phyloP scores from a whole-genome alignment of 2,797 vertebrate species.

The Pseudochirops corinnae region DNA sequence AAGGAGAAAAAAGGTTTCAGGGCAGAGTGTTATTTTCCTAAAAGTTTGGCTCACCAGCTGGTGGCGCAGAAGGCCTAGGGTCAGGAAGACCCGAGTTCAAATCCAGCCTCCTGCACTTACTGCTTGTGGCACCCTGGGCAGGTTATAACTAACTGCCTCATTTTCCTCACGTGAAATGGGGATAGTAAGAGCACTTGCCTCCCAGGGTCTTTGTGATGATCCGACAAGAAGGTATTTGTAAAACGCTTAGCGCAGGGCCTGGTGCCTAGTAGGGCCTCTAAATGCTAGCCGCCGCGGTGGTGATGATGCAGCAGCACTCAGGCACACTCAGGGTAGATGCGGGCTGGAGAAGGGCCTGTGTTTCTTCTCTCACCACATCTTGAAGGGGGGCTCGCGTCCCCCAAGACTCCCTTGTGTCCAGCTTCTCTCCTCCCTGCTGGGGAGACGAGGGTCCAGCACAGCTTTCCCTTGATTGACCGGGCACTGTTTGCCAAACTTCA shows the following conservation, averaged over 20 bases:
- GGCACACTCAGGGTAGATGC: no score
- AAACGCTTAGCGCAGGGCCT: no score
- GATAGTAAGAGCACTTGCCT: neutral
- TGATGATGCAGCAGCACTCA: no score
- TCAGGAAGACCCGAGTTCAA: no score
- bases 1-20: neutral
- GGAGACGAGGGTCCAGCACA: neutral
- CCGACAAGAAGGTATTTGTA: no score
- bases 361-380: neutral
- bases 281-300: no score
- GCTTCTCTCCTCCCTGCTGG: neutral
- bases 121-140: neutral
- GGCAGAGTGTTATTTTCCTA: neutral
- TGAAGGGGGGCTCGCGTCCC: neutral
- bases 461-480: neutral
- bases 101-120: neutral
- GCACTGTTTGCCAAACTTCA: accelerated
- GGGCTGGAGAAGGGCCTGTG: no score
- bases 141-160: no score
- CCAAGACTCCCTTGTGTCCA: neutral
- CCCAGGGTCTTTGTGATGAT: neutral
- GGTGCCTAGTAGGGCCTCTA: no score
- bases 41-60: neutral
- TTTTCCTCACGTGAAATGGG: no score
- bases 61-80: no score